phyloP scores from a whole-genome alignment of 2,888 invertebrate genomes.

The Morpho deidamia region DNA sequence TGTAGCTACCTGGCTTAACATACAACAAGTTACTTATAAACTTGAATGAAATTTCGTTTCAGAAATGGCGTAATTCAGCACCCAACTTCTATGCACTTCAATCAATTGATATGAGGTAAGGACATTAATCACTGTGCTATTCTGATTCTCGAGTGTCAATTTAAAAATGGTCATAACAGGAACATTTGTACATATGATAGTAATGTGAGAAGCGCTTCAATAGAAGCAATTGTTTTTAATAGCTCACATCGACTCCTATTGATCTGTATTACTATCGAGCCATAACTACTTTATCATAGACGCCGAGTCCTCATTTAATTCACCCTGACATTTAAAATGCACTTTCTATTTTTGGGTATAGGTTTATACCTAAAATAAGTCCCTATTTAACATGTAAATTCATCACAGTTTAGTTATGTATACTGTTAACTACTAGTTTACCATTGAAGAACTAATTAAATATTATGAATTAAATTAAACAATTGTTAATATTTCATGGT shows the following conservation, averaged over 20 bases:
- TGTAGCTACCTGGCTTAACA: not conserved
- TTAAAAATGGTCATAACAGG: not conserved
- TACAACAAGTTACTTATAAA: not conserved
- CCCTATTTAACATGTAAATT: no score
- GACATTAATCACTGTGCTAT: slow-evolving; percentile 11
- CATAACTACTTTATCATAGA: slow-evolving; percentile 33
- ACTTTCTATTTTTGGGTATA: slow-evolving; percentile 11
- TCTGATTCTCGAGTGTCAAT: not conserved
- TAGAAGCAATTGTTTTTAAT: slow-evolving; percentile 57
- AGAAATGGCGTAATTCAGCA: slow-evolving; percentile 73
- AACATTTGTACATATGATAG: slow-evolving; percentile 12
- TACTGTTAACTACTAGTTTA: no score
- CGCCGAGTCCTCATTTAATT: slow-evolving; percentile 46
- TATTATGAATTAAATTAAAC: slow-evolving; percentile 2
- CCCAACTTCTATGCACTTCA: slow-evolving; percentile 68
- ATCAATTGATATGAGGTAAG: slow-evolving; percentile 66
- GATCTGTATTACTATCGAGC: slow-evolving; percentile 55
- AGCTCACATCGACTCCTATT: slow-evolving; percentile 59
- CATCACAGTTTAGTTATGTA: no score
- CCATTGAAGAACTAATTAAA: slow-evolving; percentile 7
- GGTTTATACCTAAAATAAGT: no score
- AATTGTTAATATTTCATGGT: slow-evolving; percentile 49
- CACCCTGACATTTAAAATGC: slow-evolving; percentile 49
- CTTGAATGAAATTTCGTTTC: slow-evolving; percentile 37
- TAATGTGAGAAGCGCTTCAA: slow-evolving; percentile 26